Conservation (phyloP, 2,888 invertebrate species). For the Caenorhabditis panamensis region DNA sequence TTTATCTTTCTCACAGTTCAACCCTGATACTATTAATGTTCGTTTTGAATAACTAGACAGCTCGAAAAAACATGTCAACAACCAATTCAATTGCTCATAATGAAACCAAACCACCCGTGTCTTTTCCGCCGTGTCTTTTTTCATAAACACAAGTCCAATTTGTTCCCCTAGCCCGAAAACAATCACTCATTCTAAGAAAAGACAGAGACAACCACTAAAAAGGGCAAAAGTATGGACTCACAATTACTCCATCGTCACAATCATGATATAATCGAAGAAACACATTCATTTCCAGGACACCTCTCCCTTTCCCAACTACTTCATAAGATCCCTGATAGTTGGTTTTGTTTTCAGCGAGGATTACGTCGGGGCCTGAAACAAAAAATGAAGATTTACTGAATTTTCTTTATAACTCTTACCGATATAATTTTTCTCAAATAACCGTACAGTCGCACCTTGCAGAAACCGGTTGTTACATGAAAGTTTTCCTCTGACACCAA, state of each 20-base stretch:
- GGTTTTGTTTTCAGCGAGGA: slow-evolving; percentile 69
- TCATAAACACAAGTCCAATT: slow-evolving; percentile 27
- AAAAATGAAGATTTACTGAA: neutral
- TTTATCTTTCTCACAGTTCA: no score
- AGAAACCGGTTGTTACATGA: slow-evolving; percentile 70
- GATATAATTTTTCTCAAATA: slow-evolving; percentile 71
- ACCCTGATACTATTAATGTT: no score
- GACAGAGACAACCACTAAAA: no score
- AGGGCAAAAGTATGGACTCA: slow-evolving; percentile 33
- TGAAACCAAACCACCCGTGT: neutral
- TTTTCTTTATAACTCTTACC: no score
- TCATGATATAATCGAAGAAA: slow-evolving; percentile 63
- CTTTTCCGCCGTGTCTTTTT: neutral
- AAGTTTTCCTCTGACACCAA: slow-evolving; percentile 69
- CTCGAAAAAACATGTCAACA: no score
- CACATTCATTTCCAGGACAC: slow-evolving; percentile 70
- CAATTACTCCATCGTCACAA: slow-evolving; percentile 69
- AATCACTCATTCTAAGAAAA: neutral
- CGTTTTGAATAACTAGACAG: no score
- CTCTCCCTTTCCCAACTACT: slow-evolving; percentile 68
- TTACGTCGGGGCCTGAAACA: slow-evolving; percentile 71
- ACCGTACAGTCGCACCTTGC: slow-evolving; percentile 66
- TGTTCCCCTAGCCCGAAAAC: neutral
- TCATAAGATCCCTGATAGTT: slow-evolving; percentile 71
- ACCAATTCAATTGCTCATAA: slow-evolving; percentile 8